These are phyloP conservation scores for Eupsittula cactorum DNA, from an alignment of 2,113 vertebrate species.

Conservation along the genomic window DNA sequence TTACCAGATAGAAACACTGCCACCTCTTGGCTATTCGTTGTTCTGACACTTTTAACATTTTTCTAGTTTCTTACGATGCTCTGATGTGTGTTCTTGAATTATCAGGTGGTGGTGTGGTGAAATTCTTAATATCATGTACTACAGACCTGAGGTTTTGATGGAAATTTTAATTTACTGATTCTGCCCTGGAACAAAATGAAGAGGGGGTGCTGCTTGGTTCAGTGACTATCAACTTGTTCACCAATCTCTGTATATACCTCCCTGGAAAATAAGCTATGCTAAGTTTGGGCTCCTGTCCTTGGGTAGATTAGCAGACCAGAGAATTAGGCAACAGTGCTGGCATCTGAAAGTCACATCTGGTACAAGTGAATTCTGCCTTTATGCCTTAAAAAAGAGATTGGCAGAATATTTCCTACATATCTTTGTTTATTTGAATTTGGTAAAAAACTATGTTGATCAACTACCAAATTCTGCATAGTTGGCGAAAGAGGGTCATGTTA, in stretches of 20 bases:
- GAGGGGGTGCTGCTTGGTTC: not conserved
- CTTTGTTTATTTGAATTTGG: not conserved
- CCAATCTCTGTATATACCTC: not conserved
- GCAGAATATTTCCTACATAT: not conserved
- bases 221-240: not conserved
- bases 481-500: not conserved
- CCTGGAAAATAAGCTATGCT: not conserved
- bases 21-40: slow-evolving; percentile 20
- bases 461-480: not conserved
- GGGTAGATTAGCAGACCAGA: not conserved
- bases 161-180: not conserved
- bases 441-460: not conserved
- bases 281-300: not conserved
- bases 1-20: slow-evolving; percentile 24
- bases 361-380: not conserved
- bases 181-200: not conserved
- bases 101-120: not conserved
- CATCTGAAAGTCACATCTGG: not conserved
- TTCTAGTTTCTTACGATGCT: not conserved
- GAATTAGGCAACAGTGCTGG: not conserved
- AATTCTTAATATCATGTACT: not conserved
- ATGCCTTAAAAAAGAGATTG: not conserved
- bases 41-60: not conserved
- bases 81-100: not conserved
- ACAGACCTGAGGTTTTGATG: not conserved